A percentile compares a stretch with the other conserved stretches of the same genome.
These are phyloP conservation scores for Phaethon lepturus DNA, from an alignment of 2,113 vertebrate species.

Conservation along the genomic window DNA sequence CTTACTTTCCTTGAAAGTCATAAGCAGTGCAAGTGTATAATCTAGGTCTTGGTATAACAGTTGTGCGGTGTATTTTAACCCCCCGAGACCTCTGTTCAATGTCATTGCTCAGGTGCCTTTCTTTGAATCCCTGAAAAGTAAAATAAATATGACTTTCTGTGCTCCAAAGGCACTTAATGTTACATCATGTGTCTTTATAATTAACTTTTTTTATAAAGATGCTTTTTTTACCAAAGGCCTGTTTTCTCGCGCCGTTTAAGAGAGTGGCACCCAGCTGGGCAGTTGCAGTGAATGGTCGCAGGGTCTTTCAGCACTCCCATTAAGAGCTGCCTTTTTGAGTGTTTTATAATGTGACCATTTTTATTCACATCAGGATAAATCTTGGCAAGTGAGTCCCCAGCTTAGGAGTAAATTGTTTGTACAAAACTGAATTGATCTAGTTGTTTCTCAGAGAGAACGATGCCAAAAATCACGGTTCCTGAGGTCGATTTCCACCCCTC, in stretches of 20 bases:
- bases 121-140: slow-evolving; percentile 51
- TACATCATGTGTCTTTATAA: slow-evolving; percentile 5
- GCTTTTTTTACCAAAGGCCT: not conserved
- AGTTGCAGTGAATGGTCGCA: not conserved
- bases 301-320: slow-evolving; percentile 24
- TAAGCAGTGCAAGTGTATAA: slow-evolving; percentile 56
- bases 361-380: slow-evolving; percentile 47
- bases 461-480: not conserved
- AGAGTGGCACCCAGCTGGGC: slow-evolving; percentile 12
- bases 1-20: slow-evolving; percentile 67
- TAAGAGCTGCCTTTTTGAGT: slow-evolving; percentile 35
- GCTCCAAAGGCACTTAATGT: slow-evolving; percentile 6
- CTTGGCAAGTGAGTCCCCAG: not conserved
- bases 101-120: slow-evolving; percentile 31
- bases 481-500: not conserved
- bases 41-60: slow-evolving; percentile 46
- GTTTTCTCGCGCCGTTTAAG: not conserved
- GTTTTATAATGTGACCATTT: slow-evolving; percentile 24
- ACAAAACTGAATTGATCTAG: slow-evolving; percentile 9
- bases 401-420: slow-evolving; percentile 25
- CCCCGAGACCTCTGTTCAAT: slow-evolving; percentile 48
- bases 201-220: not conserved
- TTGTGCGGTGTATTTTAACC: slow-evolving; percentile 65
- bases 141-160: not conserved
- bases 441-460: not conserved